Evolutionary conservation across 2,797 vertebrate species (phyloP).

Genomic region (Antennarius maculatus): DNA sequence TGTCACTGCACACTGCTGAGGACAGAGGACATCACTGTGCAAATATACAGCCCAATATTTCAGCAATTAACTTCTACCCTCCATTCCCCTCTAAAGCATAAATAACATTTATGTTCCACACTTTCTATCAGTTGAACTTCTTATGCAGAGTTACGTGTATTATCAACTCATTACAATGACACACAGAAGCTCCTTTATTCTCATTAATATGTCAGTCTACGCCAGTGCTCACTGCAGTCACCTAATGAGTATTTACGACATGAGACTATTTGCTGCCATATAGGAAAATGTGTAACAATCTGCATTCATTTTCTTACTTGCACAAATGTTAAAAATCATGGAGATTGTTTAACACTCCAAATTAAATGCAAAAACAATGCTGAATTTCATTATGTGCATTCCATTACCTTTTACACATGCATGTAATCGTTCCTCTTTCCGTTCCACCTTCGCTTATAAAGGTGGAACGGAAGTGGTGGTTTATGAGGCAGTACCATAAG

Average conservation of each 20-base stretch:
- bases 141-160: constrained; percentile 52
- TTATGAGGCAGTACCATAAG: no score
- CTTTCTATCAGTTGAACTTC: constrained; percentile 44
- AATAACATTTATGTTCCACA: constrained; percentile 58
- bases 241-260: constrained; percentile 63
- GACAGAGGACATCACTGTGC: constrained; percentile 39
- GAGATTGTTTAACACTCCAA: no score
- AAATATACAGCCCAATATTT: constrained; percentile 52
- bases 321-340: no score
- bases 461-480: no score
- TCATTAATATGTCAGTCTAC: constrained; percentile 63
- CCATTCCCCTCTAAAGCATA: constrained; percentile 42
- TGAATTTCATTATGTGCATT: neutral
- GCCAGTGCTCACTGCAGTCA: constrained; percentile 37
- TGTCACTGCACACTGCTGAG: constrained; percentile 42
- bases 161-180: constrained; percentile 61
- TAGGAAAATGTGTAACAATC: constrained; percentile 6
- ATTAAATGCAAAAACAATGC: neutral
- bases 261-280: constrained; percentile 7
- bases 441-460: no score
- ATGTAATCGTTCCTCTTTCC: no score
- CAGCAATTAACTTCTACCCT: constrained; percentile 64
- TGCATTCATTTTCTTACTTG: neutral
- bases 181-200: constrained; percentile 45
- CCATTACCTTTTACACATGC: no score